A percentile compares a stretch with the other conserved stretches of the same genome.
These are phyloP conservation scores for Cephalophus harveyi DNA, from an alignment of 2,113 vertebrate genomes.

Conservation along the genomic window DNA sequence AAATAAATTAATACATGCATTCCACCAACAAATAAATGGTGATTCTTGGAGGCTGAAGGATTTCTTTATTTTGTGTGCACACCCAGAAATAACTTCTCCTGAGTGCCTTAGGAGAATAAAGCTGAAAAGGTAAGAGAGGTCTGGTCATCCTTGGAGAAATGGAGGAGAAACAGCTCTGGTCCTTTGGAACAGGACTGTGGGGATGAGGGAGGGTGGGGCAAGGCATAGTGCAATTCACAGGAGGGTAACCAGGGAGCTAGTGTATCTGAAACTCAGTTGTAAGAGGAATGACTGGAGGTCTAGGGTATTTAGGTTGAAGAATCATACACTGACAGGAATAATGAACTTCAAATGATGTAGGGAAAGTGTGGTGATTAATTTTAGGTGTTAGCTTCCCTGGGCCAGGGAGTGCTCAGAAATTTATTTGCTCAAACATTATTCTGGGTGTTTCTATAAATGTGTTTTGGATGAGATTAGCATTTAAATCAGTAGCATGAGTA, in stretches of 20 bases:
- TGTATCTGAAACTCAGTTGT: neutral
- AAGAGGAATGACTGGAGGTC: neutral
- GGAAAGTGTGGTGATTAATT: neutral
- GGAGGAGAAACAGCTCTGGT: neutral
- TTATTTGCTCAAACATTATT: neutral
- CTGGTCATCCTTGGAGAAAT: neutral
- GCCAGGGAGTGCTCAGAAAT: neutral
- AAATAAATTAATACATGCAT: neutral
- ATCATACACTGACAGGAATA: neutral
- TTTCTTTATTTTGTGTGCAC: neutral
- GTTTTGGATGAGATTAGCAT: neutral
- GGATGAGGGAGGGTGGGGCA: fast-evolving
- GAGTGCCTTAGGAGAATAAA: neutral
- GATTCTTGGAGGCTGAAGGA: neutral
- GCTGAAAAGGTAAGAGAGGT: neutral
- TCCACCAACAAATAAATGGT: neutral
- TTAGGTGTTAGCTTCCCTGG: neutral
- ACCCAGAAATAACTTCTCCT: neutral
- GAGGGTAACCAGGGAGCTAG: neutral
- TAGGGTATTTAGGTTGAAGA: neutral
- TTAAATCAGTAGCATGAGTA: neutral
- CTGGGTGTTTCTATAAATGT: neutral
- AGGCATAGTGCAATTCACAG: fast-evolving
- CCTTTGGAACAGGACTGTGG: neutral
- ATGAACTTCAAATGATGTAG: neutral